phyloP scores from a whole-genome alignment of 2,888 invertebrate species.

The Campaea margaritaria region DNA sequence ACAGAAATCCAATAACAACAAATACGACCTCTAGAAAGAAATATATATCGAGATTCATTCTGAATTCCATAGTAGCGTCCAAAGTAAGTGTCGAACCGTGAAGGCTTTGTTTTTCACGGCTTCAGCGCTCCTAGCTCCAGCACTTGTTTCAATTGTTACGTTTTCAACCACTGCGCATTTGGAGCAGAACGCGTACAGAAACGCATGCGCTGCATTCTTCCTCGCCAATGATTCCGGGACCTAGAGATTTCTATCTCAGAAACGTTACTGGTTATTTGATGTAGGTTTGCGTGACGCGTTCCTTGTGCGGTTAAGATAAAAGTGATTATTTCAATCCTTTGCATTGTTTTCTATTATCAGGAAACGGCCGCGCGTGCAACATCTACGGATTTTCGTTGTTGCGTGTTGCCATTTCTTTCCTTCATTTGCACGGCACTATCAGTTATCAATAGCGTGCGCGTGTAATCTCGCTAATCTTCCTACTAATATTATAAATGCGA shows the following conservation, averaged over 20 bases:
- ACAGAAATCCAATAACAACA: too few relatives aligned
- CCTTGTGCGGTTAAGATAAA: constrained; percentile 7
- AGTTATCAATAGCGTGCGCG: too few relatives aligned
- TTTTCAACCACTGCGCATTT: neutral
- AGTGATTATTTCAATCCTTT: constrained; percentile 3
- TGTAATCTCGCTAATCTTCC: too few relatives aligned
- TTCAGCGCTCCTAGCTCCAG: constrained; percentile 31
- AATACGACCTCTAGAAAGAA: too few relatives aligned
- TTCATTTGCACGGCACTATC: neutral
- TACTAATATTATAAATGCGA: too few relatives aligned
- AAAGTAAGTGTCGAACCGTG: constrained; percentile 58
- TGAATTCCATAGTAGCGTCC: constrained; percentile 32
- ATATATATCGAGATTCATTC: neutral
- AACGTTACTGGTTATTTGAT: too few relatives aligned
- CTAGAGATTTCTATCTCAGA: constrained; percentile 10
- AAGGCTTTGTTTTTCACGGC: constrained; percentile 58
- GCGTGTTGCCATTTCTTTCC: constrained; percentile 3
- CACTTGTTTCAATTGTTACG: constrained; percentile 3
- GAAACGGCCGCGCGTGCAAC: neutral
- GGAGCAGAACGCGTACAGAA: neutral
- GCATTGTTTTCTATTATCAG: constrained; percentile 6
- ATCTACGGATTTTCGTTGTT: neutral
- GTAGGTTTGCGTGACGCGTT: constrained; percentile 13
- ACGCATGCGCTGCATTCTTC: constrained; percentile 1
- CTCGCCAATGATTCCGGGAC: constrained; percentile 14